phyloP scores from a whole-genome alignment of 2,888 invertebrate species.

The Hedychridium roseum region DNA sequence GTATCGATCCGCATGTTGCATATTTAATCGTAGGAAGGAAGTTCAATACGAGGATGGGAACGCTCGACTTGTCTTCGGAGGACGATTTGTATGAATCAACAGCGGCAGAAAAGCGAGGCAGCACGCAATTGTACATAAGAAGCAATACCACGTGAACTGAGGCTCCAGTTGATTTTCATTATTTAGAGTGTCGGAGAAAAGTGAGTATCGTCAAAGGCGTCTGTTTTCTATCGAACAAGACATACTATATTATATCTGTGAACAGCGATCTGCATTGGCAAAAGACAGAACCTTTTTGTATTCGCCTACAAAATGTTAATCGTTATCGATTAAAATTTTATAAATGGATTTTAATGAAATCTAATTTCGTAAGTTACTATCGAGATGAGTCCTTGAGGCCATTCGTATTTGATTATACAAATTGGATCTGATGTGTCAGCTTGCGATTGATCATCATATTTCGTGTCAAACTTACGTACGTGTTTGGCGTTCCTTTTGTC shows the following conservation, averaged over 20 bases:
- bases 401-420: slow-evolving; percentile 10
- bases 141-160: too few relatives aligned
- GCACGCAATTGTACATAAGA: slow-evolving; percentile 37
- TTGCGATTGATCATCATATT: slow-evolving; percentile 10
- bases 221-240: too few relatives aligned
- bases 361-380: too few relatives aligned
- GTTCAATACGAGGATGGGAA: slow-evolving; percentile 51
- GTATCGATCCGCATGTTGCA: slow-evolving; percentile 52
- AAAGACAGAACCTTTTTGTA: too few relatives aligned
- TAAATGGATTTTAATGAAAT: too few relatives aligned
- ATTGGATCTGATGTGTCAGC: slow-evolving; percentile 10
- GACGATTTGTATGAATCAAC: slow-evolving; percentile 32
- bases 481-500: slow-evolving; percentile 1
- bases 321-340: too few relatives aligned
- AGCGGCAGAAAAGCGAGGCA: slow-evolving; percentile 24
- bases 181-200: slow-evolving; percentile 37
- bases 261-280: too few relatives aligned
- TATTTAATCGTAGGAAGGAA: slow-evolving; percentile 55
- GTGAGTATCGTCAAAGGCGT: slow-evolving; percentile 38
- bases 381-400: too few relatives aligned
- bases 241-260: too few relatives aligned
- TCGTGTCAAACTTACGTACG: slow-evolving; percentile 6
- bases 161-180: slow-evolving; percentile 38
- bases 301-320: too few relatives aligned
- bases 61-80: slow-evolving; percentile 39